Evolutionary conservation across 2,888 invertebrate species (phyloP).

Genomic region (Coleophora deauratella): DNA sequence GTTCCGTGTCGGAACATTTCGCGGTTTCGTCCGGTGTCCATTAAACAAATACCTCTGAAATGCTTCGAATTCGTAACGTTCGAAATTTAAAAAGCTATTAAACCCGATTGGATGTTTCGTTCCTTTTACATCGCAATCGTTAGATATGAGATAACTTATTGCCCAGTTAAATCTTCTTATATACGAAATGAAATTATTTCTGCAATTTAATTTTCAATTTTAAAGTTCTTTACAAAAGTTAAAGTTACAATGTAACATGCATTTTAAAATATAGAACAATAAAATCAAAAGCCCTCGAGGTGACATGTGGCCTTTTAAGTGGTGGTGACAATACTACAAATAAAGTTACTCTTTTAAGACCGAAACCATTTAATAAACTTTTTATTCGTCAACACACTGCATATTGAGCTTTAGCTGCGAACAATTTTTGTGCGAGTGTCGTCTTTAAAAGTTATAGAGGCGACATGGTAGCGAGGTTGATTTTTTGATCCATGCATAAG

Average conservation of each 20-base stretch:
- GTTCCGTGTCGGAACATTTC: conserved; percentile 65
- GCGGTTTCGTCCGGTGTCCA: conserved; percentile 57
- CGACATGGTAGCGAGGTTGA: no score
- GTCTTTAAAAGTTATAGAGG: no score
- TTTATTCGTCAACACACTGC: conserved; percentile 12
- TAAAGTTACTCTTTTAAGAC: conserved; percentile 65
- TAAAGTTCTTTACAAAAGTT: no score
- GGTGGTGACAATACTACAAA: conserved; percentile 71
- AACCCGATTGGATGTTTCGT: conserved; percentile 39
- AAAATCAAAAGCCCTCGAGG: conserved; percentile 57
- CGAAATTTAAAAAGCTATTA: conserved; percentile 48
- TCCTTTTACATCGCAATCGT: conserved; percentile 6
- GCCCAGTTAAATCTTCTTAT: no score
- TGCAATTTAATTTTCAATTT: no score
- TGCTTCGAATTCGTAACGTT: conserved; percentile 24
- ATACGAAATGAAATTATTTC: no score
- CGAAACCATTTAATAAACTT: conserved; percentile 52
- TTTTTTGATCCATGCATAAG: no score
- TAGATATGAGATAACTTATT: background rate
- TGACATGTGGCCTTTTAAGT: conserved; percentile 72
- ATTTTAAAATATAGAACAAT: conserved; percentile 36
- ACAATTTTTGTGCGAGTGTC: no score
- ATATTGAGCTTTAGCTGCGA: conserved; percentile 27
- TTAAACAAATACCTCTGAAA: conserved; percentile 49
- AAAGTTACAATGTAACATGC: background rate